Percentiles rank a stretch among this genome's conserved stretches.
These are phyloP conservation scores for Pharmacophagus antenor DNA, from an alignment of 2,888 invertebrate genomes.

Conservation along the genomic window DNA sequence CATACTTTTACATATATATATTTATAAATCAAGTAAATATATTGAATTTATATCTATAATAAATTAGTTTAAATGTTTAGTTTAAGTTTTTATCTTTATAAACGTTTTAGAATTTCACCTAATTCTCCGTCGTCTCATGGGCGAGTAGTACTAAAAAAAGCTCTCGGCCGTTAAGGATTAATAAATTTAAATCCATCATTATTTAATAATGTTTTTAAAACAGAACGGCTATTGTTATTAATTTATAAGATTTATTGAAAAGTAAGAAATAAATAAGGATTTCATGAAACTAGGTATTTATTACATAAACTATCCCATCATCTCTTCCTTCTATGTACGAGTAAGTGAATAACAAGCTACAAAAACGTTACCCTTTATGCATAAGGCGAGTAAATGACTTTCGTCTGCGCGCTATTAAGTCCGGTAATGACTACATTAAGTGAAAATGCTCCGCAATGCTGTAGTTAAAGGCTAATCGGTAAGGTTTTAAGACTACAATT, in stretches of 20 bases:
- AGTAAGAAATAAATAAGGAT: no score
- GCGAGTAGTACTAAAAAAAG: no score
- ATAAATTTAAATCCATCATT: neutral
- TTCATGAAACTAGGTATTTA: neutral
- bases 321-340: neutral
- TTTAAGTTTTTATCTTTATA: no score
- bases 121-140: no score
- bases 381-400: conserved; percentile 20
- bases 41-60: no score
- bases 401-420: conserved; percentile 21
- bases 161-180: no score
- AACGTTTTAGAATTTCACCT: no score
- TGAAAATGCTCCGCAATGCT: conserved; percentile 9
- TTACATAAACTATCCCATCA: neutral
- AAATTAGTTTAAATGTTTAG: no score
- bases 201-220: neutral
- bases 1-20: no score
- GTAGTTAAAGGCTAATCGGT: conserved; percentile 14
- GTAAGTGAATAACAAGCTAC: conserved; percentile 14
- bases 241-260: neutral
- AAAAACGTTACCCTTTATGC: conserved; percentile 7
- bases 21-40: no score
- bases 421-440: conserved; percentile 28
- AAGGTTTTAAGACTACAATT: conserved; percentile 11
- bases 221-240: neutral